A percentile compares a stretch with the other conserved stretches of the same genome.
Conservation (phyloP, 2,113 vertebrate species). For the Psettodes erumei region DNA sequence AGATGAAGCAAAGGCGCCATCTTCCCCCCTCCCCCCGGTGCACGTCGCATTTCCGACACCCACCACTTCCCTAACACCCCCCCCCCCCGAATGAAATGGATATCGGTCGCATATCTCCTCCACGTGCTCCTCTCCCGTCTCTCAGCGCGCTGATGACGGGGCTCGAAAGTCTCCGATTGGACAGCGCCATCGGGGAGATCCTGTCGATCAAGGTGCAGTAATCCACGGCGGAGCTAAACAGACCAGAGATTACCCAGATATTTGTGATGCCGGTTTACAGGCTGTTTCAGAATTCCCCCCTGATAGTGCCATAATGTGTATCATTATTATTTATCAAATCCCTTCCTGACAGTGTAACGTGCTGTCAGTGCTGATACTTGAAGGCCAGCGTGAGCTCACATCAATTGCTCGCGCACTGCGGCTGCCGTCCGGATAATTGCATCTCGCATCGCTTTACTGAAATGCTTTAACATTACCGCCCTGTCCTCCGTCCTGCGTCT, state of each 20-base stretch:
- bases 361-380: constrained; percentile 6
- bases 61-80: constrained; percentile 10
- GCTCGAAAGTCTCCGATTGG: not conserved
- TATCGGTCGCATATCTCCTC: not conserved
- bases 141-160: not conserved
- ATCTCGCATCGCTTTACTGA: constrained; percentile 36
- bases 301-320: not conserved
- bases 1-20: constrained; percentile 30
- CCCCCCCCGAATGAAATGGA: constrained; percentile 5
- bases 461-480: constrained; percentile 42
- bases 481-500: constrained; percentile 13
- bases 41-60: constrained; percentile 17
- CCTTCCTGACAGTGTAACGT: not conserved
- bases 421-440: constrained; percentile 35
- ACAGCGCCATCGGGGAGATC: not conserved
- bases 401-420: constrained; percentile 28
- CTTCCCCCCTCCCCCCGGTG: constrained; percentile 18
- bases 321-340: not conserved
- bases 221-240: not conserved
- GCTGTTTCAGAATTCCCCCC: not conserved
- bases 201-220: constrained; percentile 28
- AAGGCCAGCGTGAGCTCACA: constrained; percentile 17
- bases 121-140: not conserved
- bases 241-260: not conserved
- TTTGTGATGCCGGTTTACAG: not conserved